Percentiles rank a stretch among this genome's conserved stretches.
These are phyloP conservation scores for Erebia ligea DNA, from an alignment of 2,888 invertebrate species.

Conservation along the genomic window DNA sequence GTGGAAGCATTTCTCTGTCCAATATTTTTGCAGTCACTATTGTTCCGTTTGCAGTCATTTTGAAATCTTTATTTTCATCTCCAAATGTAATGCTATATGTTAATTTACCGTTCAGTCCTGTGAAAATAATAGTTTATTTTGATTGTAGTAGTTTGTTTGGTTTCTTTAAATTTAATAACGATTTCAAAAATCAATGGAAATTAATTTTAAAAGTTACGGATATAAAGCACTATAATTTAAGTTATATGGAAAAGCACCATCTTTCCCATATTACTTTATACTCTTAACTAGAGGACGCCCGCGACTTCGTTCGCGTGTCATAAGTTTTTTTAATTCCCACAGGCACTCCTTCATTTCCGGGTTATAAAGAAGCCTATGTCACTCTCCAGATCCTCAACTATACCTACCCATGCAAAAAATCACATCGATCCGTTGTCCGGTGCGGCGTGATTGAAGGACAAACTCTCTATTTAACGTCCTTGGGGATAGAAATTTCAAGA, in stretches of 20 bases:
- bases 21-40: conserved; percentile 89
- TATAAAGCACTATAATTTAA: background rate
- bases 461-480: no score
- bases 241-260: no score
- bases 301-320: no score
- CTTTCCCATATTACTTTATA: background rate
- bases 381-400: no score
- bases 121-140: conserved; percentile 42
- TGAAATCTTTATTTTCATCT: conserved; percentile 91
- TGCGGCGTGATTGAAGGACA: no score
- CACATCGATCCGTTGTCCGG: no score
- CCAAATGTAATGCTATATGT: conserved; percentile 92
- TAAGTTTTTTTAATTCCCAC: no score
- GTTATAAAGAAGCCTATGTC: no score
- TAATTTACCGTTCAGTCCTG: conserved; percentile 94
- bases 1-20: conserved; percentile 92
- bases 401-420: no score
- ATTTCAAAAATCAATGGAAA: background rate
- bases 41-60: conserved; percentile 92
- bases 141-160: background rate
- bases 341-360: no score
- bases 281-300: background rate
- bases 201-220: background rate
- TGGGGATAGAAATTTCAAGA: no score
- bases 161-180: background rate